Conservation (phyloP, 2,797 vertebrate genomes). For the Sebastolobus altivelis region DNA sequence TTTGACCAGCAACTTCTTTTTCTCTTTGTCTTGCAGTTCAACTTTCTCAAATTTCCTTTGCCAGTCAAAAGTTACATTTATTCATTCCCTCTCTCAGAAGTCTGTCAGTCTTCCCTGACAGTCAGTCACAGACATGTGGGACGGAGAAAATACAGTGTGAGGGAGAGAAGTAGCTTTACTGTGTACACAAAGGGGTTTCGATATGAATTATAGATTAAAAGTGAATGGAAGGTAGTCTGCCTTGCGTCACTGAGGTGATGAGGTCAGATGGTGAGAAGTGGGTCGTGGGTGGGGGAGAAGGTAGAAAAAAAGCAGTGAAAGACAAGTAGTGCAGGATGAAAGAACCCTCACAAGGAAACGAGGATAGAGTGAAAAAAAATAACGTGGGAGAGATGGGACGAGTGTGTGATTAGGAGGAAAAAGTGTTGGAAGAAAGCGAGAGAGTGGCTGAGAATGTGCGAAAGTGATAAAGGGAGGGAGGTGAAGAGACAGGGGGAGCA, state of each 20-base stretch:
- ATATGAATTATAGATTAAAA: slow-evolving; percentile 40
- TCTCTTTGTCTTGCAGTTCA: background rate
- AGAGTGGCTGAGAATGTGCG: no score
- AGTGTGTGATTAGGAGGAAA: slow-evolving; percentile 34
- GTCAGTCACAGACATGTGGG: background rate
- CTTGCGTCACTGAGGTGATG: slow-evolving; percentile 4
- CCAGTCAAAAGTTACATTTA: background rate
- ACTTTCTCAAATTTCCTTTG: background rate
- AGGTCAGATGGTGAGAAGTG: slow-evolving; percentile 20
- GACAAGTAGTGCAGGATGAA: background rate
- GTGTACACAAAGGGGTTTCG: background rate
- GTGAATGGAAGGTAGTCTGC: slow-evolving; percentile 7
- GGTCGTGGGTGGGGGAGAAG: background rate
- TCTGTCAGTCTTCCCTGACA: slow-evolving; percentile 1
- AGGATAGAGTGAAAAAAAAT: background rate
- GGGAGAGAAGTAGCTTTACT: background rate
- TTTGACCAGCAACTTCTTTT: background rate
- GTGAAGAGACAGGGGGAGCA: background rate
- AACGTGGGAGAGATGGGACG: slow-evolving; percentile 7
- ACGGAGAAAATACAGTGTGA: background rate
- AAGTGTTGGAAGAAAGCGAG: slow-evolving; percentile 13
- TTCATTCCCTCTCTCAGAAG: background rate
- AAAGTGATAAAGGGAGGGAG: slow-evolving; percentile 6
- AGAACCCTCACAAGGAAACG: background rate
- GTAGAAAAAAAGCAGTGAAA: background rate